Base-by-base conservation (phyloP, 2,113 vertebrate species). In the Brachyhypopomus gauderio region DNA sequence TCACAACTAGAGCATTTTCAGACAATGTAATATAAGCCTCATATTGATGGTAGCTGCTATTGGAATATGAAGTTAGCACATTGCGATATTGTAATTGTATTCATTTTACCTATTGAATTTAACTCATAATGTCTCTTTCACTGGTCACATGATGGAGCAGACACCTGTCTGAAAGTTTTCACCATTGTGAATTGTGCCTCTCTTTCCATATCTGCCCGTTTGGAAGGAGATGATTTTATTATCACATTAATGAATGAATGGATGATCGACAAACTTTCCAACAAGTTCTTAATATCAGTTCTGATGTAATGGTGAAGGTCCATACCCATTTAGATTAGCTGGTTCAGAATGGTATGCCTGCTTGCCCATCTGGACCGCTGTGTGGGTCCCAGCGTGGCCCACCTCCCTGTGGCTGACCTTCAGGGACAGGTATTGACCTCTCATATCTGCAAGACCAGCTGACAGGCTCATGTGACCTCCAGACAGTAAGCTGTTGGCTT, bases 111-210 rank as follows among this genome's bases (percentile, higher is more conserved):
- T 83, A 72, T 83, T 83, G 59, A 90, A 86, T 72, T 59, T 2
- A 5, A 59, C 81, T 34, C 34, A 58, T 72, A 52, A 66, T 83
- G 77, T 16, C 58, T 45, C 34, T 69, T 56, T 41, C 36, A n/a
- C 17, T 56, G 66, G 86, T 99, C 95, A 99, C 97, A 99, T 99
- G 59, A 99, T 77, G 27, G 96, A 92, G 85, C 97, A 99, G 69
- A 98, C 96, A 56, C 95, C 95, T 0, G 97, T 97, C 89, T 95
- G 97, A 62, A 96, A 88, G 0, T 89, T 83, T 80, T 90, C 89
- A 11, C 78, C 83, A 41, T 88, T 92, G 27, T 88, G 90, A 79
- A 88, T 93, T 0, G 88, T 58, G 2, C 86, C 81, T 86, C 92
- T 96, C 38, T 88, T 90, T n/a, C 91, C 93, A 1, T 92, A 94